Evolutionary conservation across 2,113 vertebrate species (phyloP).

Genomic region (Romanogobio albipinnatus): DNA sequence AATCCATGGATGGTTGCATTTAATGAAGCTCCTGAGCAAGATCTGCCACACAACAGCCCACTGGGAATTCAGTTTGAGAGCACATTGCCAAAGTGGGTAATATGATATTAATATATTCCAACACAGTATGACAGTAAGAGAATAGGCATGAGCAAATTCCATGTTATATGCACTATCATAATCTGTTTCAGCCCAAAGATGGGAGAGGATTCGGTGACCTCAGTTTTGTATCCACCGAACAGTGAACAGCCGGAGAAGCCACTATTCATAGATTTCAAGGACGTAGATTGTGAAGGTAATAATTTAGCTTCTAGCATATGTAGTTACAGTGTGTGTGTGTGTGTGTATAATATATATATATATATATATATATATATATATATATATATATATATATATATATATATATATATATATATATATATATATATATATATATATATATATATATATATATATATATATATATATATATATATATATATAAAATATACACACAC

Average conservation of each 20-base stretch:
- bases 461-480: too few relatives aligned
- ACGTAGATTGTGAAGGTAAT: constrained; percentile 44
- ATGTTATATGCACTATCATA: too few relatives aligned
- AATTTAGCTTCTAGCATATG: constrained; percentile 23
- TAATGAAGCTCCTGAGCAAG: constrained; percentile 45
- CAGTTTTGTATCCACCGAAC: constrained; percentile 45
- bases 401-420: too few relatives aligned
- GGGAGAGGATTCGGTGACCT: neutral
- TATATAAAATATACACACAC: too few relatives aligned
- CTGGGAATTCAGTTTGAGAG: constrained; percentile 64
- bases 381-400: too few relatives aligned
- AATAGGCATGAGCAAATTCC: too few relatives aligned
- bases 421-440: too few relatives aligned
- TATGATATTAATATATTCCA: neutral
- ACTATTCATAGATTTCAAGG: constrained; percentile 57
- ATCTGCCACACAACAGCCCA: constrained; percentile 53
- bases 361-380: too few relatives aligned
- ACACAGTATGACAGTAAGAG: neutral
- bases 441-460: too few relatives aligned
- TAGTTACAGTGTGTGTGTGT: neutral
- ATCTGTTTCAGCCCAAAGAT: constrained; percentile 15
- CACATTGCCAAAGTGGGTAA: constrained; percentile 65
- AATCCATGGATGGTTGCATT: constrained; percentile 61
- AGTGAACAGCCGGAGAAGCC: constrained; percentile 52
- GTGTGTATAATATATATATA: too few relatives aligned